Conservation (phyloP, 2,113 vertebrate genomes). For the Ranitomeya variabilis region DNA sequence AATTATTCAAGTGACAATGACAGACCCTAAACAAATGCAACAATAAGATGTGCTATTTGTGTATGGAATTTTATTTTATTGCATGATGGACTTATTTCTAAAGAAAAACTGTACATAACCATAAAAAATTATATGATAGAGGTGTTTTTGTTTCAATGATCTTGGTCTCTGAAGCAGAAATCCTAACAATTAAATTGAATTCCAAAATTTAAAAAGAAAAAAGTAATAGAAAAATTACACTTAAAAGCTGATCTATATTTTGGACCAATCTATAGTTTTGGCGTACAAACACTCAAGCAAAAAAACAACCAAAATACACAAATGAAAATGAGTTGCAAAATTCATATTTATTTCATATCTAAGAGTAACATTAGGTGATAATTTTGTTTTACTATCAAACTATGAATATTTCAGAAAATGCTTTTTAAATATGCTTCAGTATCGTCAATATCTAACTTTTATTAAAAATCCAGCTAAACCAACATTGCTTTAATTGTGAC, state of each 20-base stretch:
- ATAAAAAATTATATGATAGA: neutral
- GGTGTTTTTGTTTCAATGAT: too few species aligned
- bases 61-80: neutral
- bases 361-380: neutral
- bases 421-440: neutral
- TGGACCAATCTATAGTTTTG: too few species aligned
- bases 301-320: too few species aligned
- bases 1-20: slow-evolving; percentile 52
- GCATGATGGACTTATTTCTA: neutral
- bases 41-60: slow-evolving; percentile 25
- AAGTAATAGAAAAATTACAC: too few species aligned
- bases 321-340: too few species aligned
- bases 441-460: neutral
- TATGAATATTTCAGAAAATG: neutral
- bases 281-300: too few species aligned
- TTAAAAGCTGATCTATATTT: too few species aligned
- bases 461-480: neutral
- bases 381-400: neutral
- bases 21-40: slow-evolving; percentile 27
- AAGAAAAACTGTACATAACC: neutral
- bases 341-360: too few species aligned
- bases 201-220: too few species aligned
- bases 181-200: too few species aligned
- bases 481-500: neutral
- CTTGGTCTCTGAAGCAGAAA: too few species aligned